phyloP scores from a whole-genome alignment of 1,140 invertebrate species.

The Temnothorax longispinosus region DNA sequence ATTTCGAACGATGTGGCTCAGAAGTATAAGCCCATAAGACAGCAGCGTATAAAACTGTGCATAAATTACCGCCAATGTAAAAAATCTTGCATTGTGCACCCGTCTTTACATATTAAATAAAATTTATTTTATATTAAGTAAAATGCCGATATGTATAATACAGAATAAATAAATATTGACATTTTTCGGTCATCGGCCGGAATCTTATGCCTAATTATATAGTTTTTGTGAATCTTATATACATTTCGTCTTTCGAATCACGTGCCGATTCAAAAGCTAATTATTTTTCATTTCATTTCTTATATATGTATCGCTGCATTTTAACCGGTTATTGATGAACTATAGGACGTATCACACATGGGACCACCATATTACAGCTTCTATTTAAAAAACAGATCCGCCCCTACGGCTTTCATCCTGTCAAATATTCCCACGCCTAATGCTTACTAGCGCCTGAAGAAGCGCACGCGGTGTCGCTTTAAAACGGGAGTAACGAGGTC shows the following conservation, averaged over 20 bases:
- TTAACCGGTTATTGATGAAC: background rate
- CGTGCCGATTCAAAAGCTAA: background rate
- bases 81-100: background rate
- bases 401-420: slow-evolving; percentile 27
- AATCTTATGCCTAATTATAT: background rate
- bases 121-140: background rate
- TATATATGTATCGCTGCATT: background rate
- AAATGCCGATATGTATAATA: background rate
- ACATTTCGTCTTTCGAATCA: background rate
- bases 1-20: background rate
- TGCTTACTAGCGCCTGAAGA: slow-evolving; percentile 26
- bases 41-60: background rate
- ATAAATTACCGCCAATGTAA: background rate
- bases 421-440: slow-evolving; percentile 61
- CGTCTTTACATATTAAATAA: background rate
- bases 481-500: slow-evolving; percentile 79
- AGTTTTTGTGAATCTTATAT: background rate
- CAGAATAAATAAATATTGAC: background rate
- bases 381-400: slow-evolving; percentile 19
- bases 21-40: background rate
- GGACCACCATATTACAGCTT: background rate
- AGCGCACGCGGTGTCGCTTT: slow-evolving; percentile 61
- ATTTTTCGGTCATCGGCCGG: background rate
- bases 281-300: background rate
- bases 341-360: background rate